Evolutionary conservation across 2,797 vertebrate species (phyloP), one percentile per base, ranked within the genome.

Genomic region (Anas bahamensis): DNA sequence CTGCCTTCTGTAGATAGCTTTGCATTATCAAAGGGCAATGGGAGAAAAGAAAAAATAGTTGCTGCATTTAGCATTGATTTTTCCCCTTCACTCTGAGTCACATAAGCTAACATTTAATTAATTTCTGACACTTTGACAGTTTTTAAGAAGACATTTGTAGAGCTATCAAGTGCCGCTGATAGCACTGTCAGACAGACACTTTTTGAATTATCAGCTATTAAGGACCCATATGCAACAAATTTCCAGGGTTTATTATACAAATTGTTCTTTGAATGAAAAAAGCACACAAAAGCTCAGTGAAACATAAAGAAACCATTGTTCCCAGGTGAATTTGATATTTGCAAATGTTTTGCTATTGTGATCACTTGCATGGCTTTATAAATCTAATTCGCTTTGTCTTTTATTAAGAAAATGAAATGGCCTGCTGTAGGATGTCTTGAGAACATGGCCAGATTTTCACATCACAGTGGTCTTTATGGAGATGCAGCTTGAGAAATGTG

Each of bases 121-220:
- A 98, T 98, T 97, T 97, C 97, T 98, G 98, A 98, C 98, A 98
- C 97, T 98, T 98, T 98, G 98, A 98, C 98, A 98, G 98, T 92
- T 98, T 88, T 95, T 95, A 93, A 97, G 96, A 97, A 96, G 98
- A 97, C 97, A 91, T 97, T 98, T 96, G 97, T 92, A 94, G 96
- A 98, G 95, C 97, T 97, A 97, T 98, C 98, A 98, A 97, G 89
- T 93, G 95, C 72, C 21, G 86, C 94, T 97, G 96, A 95, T 94
- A 94, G 95, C 94, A 71, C 90, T 98, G 98, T 97, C 97, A 98
- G 96, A 96, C 94, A 97, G 95, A 88, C 84, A 94, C 94, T 91
- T 95, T 93, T 94, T 94, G 96, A 94, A 95, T 95, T 94, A 90
- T 81, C 94, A 95, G 92, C 84, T 84, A 96, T 95, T 97, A 96